Evolutionary conservation across 2,797 vertebrate species (phyloP).

Genomic region (Pipistrellus pygmaeus): DNA sequence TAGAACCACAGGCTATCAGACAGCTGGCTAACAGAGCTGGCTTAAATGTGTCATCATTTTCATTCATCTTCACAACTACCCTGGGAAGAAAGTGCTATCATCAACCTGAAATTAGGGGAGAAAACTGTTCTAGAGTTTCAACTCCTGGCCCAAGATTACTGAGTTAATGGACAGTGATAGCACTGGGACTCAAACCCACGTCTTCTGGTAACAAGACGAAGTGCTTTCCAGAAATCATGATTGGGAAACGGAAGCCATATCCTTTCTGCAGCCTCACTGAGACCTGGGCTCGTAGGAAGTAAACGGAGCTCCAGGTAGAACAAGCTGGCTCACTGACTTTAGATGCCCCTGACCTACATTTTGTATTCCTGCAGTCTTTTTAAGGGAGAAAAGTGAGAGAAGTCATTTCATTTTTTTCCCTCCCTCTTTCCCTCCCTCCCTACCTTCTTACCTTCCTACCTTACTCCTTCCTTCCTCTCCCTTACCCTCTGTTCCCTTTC

Average conservation of each 20-base stretch:
- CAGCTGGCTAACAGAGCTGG: neutral
- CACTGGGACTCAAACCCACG: neutral
- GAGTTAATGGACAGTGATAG: neutral
- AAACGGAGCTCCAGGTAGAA: neutral
- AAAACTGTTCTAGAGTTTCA: constrained; percentile 1
- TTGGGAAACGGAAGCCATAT: neutral
- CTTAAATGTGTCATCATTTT: neutral
- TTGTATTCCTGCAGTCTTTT: constrained; percentile 33
- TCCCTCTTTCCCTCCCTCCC: neutral
- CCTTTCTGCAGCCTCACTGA: neutral
- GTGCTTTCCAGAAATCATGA: neutral
- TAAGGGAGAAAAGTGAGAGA: constrained; percentile 58
- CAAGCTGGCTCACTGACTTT: neutral
- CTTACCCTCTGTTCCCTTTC: too few species aligned
- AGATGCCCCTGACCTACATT: neutral
- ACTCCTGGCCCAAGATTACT: neutral
- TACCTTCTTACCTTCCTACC: neutral
- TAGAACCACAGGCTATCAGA: neutral
- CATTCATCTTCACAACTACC: neutral
- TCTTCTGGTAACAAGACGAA: neutral
- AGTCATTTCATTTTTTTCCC: constrained; percentile 46
- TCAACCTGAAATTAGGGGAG: neutral
- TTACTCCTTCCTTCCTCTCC: neutral
- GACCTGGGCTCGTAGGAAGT: neutral
- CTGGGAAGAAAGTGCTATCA: neutral